Evolutionary conservation across 2,888 invertebrate species (phyloP).

Genomic region (Keiferia lycopersicella): DNA sequence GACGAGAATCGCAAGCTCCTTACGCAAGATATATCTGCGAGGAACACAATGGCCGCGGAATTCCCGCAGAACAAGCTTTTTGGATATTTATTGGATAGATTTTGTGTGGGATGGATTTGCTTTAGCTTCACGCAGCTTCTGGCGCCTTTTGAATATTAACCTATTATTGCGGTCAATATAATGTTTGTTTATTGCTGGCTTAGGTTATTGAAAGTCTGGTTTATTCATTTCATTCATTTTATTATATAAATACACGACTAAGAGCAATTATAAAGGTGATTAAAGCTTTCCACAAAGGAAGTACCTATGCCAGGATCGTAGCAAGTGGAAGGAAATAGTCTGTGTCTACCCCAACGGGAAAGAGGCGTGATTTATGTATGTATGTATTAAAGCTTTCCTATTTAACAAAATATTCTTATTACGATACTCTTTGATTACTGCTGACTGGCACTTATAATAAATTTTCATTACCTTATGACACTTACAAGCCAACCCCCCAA

Average conservation of each 20-base stretch:
- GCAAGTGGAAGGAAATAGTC: no score
- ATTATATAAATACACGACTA: not conserved
- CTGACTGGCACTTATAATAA: not conserved
- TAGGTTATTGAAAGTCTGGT: not conserved
- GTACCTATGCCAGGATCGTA: no score
- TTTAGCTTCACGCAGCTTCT: slow-evolving; percentile 55
- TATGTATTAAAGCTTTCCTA: not conserved
- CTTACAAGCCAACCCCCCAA: not conserved
- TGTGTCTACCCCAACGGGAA: no score
- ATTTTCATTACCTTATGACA: slow-evolving; percentile 1
- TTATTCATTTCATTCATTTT: not conserved
- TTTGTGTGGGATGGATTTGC: slow-evolving; percentile 76
- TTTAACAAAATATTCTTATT: not conserved
- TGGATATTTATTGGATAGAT: slow-evolving; percentile 80
- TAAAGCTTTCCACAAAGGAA: no score
- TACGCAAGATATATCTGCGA: slow-evolving; percentile 77
- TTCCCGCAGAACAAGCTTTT: slow-evolving; percentile 77
- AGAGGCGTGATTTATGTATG: no score
- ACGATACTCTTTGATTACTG: not conserved
- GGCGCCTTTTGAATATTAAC: slow-evolving; percentile 48
- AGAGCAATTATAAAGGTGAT: no score
- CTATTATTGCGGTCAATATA: slow-evolving; percentile 28
- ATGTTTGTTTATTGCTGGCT: slow-evolving; percentile 14
- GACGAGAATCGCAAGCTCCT: slow-evolving; percentile 65
- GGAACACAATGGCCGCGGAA: slow-evolving; percentile 76